A percentile compares a stretch with the other conserved stretches of the same genome.
phyloP scores from a whole-genome alignment of 2,113 vertebrate species.

The Mobula birostris region DNA sequence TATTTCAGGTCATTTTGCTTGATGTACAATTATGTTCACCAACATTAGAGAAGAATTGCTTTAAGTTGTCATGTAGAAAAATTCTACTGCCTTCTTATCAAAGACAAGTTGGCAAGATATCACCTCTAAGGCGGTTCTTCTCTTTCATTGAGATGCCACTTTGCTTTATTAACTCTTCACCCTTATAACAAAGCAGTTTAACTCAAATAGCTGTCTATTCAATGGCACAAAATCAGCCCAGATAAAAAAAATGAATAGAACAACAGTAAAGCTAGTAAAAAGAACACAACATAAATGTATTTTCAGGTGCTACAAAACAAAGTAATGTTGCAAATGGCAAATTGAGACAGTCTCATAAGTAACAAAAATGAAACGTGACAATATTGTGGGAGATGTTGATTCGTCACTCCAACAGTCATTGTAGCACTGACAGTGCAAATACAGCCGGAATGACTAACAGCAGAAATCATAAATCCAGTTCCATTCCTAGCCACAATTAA shows the following conservation, averaged over 20 bases:
- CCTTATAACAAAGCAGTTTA: not conserved
- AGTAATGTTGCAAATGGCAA: not conserved
- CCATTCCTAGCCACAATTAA: not conserved
- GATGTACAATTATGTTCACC: slow-evolving; percentile 31
- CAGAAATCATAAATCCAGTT: not conserved
- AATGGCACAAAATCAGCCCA: not conserved
- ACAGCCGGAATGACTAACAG: not conserved
- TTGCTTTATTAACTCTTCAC: slow-evolving; percentile 25
- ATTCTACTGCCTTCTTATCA: slow-evolving; percentile 26
- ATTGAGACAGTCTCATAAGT: not conserved
- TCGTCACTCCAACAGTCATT: not conserved
- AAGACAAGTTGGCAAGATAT: slow-evolving; percentile 23
- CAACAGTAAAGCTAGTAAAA: not conserved
- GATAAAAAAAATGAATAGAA: not conserved
- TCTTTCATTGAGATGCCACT: slow-evolving; percentile 10
- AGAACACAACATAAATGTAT: not conserved
- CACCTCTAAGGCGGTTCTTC: slow-evolving; percentile 10
- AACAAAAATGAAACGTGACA: not conserved
- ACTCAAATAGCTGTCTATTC: slow-evolving; percentile 3
- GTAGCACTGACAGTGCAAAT: too few species aligned
- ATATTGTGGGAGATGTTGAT: not conserved
- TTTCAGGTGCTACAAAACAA: not conserved
- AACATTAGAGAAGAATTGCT: not conserved
- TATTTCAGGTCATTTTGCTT: slow-evolving; percentile 28
- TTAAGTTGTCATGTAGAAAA: slow-evolving; percentile 32